Evolutionary conservation across 2,113 vertebrate species (phyloP).

Genomic region (Alligator sinensis): DNA sequence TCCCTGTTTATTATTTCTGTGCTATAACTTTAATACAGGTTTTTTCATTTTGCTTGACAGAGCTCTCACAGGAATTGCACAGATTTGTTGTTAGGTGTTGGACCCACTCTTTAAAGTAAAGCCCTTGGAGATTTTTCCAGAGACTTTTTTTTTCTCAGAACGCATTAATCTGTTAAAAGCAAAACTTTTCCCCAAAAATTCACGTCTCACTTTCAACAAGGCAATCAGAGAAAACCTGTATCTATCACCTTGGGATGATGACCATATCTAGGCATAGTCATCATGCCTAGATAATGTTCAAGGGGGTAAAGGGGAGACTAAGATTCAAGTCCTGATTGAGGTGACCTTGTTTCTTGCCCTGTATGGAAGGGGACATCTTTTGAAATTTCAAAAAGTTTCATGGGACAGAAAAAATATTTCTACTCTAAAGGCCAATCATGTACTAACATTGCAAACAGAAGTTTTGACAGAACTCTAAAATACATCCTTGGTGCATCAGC

Average conservation of each 20-base stretch:
- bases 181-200: neutral
- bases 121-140: neutral
- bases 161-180: constrained; percentile 10
- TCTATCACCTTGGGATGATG: neutral
- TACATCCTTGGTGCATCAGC: neutral
- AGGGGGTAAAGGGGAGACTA: accelerated
- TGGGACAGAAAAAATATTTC: neutral
- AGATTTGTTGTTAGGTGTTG: neutral
- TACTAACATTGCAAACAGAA: neutral
- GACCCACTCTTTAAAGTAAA: neutral
- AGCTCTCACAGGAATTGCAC: neutral
- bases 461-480: neutral
- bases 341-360: neutral
- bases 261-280: neutral
- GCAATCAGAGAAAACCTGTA: neutral
- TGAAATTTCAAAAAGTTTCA: neutral
- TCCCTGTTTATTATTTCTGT: neutral
- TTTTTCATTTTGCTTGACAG: neutral
- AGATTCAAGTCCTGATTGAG: neutral
- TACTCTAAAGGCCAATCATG: neutral
- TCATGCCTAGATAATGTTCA: too few relatives aligned
- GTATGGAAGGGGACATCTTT: neutral
- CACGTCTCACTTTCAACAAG: constrained; percentile 3
- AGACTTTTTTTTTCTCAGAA: neutral
- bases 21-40: neutral